Evolutionary conservation across 2,113 vertebrate species (phyloP).

Genomic region (Prionailurus viverrinus): DNA sequence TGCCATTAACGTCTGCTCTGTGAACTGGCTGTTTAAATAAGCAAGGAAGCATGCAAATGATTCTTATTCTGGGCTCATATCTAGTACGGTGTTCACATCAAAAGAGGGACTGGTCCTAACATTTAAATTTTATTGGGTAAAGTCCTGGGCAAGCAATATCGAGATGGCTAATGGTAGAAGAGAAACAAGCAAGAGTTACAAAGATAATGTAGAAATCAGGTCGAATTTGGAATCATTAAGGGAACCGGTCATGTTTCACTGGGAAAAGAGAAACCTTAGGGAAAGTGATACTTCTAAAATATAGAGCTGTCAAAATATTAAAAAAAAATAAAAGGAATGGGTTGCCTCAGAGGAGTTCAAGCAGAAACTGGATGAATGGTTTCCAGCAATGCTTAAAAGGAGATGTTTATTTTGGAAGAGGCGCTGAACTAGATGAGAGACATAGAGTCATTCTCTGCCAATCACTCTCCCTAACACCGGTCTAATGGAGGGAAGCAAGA

Average conservation of each 20-base stretch:
- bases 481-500: constrained; percentile 3
- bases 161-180: neutral
- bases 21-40: neutral
- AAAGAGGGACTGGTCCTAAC: neutral
- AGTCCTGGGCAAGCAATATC: neutral
- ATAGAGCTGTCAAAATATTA: neutral
- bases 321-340: neutral
- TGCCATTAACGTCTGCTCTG: neutral
- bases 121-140: neutral
- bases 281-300: constrained; percentile 28
- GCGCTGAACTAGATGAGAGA: neutral
- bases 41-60: neutral
- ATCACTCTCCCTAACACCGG: neutral
- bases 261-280: constrained; percentile 12
- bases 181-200: neutral
- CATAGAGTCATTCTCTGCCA: neutral
- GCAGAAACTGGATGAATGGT: constrained; percentile 35
- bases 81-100: neutral
- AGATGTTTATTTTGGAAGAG: constrained; percentile 65
- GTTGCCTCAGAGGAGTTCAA: constrained; percentile 6
- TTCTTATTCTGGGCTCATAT: constrained; percentile 24
- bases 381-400: constrained; percentile 26
- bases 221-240: constrained; percentile 28
- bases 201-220: constrained; percentile 22
- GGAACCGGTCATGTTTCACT: neutral